Evolutionary conservation across 2,888 invertebrate species (phyloP).

Genomic region (Oithona nana): DNA sequence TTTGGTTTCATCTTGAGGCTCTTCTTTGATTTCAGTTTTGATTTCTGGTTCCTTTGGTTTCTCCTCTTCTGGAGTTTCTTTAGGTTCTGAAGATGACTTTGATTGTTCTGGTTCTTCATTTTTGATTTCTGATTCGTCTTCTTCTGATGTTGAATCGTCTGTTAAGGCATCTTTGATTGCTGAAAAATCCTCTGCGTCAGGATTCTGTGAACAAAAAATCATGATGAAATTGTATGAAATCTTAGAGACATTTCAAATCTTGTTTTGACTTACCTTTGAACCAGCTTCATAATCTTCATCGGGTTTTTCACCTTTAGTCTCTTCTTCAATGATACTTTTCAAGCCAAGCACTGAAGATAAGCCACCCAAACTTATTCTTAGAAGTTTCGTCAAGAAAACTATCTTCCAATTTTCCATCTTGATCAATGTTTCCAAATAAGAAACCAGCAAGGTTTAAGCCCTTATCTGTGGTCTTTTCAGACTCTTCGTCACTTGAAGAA

Average conservation of each 20-base stretch:
- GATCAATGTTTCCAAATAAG: slow-evolving; percentile 6
- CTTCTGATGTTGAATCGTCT: not conserved
- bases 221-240: not conserved
- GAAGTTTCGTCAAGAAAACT: not conserved
- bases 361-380: not conserved
- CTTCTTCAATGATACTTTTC: not conserved
- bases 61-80: not conserved
- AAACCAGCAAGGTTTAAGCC: not conserved
- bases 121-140: not conserved
- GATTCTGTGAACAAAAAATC: too few species aligned
- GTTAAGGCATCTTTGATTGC: not conserved
- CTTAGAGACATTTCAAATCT: too few species aligned
- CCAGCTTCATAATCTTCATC: not conserved
- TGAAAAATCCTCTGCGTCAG: slow-evolving; percentile 1
- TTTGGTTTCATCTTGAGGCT: not conserved
- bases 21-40: too few species aligned
- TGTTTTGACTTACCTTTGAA: not conserved
- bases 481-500: not conserved
- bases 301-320: not conserved
- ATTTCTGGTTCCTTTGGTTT: not conserved
- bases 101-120: not conserved
- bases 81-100: not conserved
- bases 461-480: not conserved
- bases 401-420: not conserved
- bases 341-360: not conserved